Percentiles rank a stretch among this genome's conserved stretches.
Conservation (phyloP, 2,888 invertebrate species). For the Odontomyia ornata region DNA sequence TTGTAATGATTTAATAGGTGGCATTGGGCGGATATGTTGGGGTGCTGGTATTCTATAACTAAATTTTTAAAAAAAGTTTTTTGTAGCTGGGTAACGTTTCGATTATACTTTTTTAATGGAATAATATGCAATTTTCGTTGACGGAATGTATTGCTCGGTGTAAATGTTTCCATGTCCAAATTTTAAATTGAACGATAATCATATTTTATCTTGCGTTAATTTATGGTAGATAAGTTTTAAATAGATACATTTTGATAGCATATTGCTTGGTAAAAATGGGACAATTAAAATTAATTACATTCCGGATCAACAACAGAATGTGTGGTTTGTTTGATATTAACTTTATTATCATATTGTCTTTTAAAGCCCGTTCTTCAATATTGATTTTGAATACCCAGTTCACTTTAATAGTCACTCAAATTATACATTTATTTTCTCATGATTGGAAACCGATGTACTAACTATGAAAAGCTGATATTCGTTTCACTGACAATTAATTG, state of each 20-base stretch:
- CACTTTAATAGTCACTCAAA: too few species aligned
- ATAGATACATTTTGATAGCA: not conserved
- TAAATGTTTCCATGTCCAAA: not conserved
- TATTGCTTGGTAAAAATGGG: not conserved
- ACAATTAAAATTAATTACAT: too few species aligned
- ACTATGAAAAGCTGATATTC: too few species aligned
- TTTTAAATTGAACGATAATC: slow-evolving; percentile 20
- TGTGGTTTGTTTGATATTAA: too few species aligned
- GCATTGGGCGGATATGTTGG: not conserved
- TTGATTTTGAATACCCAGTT: too few species aligned
- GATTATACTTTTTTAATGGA: slow-evolving; percentile 34
- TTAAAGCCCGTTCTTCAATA: too few species aligned
- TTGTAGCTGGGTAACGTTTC: slow-evolving; percentile 1
- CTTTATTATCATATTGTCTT: too few species aligned
- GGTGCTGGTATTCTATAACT: not conserved
- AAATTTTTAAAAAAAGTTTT: not conserved
- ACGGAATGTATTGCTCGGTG: not conserved
- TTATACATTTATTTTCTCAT: too few species aligned
- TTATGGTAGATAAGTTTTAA: slow-evolving; percentile 12
- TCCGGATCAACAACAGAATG: too few species aligned
- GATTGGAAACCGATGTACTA: too few species aligned
- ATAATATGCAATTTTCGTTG: slow-evolving; percentile 24
- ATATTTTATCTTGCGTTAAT: slow-evolving; percentile 13
- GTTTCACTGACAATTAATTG: too few species aligned
- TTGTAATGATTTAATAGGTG: slow-evolving; percentile 25